Base-by-base conservation (phyloP, 2,888 invertebrate species). In the Erebia ligea region DNA sequence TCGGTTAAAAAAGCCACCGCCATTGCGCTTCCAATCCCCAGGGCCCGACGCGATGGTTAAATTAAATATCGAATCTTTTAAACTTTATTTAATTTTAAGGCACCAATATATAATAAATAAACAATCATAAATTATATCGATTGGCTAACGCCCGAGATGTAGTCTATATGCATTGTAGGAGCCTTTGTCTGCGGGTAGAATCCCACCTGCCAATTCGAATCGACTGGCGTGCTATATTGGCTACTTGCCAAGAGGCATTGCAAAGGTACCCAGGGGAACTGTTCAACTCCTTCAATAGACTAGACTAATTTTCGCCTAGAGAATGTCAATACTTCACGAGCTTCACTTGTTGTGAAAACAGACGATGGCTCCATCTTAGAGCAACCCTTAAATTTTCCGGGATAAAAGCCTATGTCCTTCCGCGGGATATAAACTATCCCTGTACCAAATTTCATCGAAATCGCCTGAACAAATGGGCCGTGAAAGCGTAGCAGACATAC, bases 261-360 rank as follows among this genome's bases (percentile, higher is more conserved):
- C 17, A 40, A 59, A 15, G 45, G 62, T 19, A 48, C 62, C 45
- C 48, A 6, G 21, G 45, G 62, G 48, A 48, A 8, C 62, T 21
- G 21, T 62, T 62, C 62, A 21, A 48, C 48, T 62, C 19, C 62
- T 48, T 62, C 48, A 11, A 21, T 45, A 19, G 45, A 48, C 48
- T 48, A 62, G 45, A 48, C 48, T 21, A 62, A 62, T 62, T 25
- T 21, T 62, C 62, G 48, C 62, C 45, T 45, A 9, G 48, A 48
- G 17, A 21, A 11, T 13, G 3, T 42, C 9, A 21, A 45, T 21
- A 62, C 40, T 59, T 40, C 40, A 59, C 8, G 9, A 54, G 54
- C 54, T 45, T 45, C 19, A 17, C 54, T 34, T 34, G 6, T 34
- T 34, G 6, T 34, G 34, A 34, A 34, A 34, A 34, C 34, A 34